These are phyloP conservation scores for Lepilemur septentrionalis DNA, from an alignment of 2,797 vertebrate genomes.

Conservation along the genomic window DNA sequence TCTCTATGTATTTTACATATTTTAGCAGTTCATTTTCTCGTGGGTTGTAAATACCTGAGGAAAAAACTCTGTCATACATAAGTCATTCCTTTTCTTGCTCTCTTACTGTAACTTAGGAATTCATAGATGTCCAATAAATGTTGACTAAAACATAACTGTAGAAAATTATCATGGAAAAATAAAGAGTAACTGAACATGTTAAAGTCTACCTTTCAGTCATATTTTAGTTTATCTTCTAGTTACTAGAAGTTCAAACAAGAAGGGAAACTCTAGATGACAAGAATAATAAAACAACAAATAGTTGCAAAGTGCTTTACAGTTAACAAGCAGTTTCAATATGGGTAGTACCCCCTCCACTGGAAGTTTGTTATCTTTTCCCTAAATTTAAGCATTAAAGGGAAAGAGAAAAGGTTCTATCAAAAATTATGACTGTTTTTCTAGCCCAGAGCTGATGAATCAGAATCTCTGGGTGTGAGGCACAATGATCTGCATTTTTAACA, in stretches of 20 bases:
- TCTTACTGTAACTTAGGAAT: background rate
- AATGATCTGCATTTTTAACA: background rate
- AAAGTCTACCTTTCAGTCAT: background rate
- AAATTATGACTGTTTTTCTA: conserved; percentile 47
- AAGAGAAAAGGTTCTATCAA: background rate
- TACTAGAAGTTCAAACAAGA: conserved; percentile 2
- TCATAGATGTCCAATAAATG: background rate
- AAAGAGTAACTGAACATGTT: background rate
- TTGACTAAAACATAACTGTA: background rate
- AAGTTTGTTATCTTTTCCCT: no score
- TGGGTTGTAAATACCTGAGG: background rate
- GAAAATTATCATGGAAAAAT: conserved; percentile 31
- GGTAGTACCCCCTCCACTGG: no score
- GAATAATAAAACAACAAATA: background rate
- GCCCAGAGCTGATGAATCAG: background rate
- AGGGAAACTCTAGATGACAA: conserved; percentile 4
- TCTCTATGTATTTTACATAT: background rate
- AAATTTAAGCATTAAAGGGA: conserved; percentile 18
- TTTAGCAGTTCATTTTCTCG: background rate
- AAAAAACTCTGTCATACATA: background rate
- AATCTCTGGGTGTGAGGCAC: background rate
- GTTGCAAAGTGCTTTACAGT: background rate
- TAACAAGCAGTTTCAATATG: background rate
- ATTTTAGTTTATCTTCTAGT: background rate
- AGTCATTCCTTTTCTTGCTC: conserved; percentile 13